A percentile compares a stretch with the other conserved stretches of the same genome.
These are phyloP conservation scores for Tetheella fluctuosa DNA, from an alignment of 2,888 invertebrate species.

Conservation along the genomic window DNA sequence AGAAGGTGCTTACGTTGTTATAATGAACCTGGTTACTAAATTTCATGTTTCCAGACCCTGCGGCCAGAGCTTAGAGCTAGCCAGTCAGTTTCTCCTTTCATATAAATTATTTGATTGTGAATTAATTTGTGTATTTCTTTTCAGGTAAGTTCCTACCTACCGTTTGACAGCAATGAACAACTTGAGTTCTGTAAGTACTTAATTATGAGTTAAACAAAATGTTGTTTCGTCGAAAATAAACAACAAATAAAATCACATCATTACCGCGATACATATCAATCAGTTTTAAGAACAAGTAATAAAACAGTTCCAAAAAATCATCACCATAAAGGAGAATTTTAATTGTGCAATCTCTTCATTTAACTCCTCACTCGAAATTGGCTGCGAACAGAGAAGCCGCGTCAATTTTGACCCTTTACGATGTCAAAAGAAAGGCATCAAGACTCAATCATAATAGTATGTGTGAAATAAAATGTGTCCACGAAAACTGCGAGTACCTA, in stretches of 20 bases:
- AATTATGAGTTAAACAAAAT: background rate
- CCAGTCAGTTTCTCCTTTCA: too few species aligned
- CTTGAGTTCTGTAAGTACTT: background rate
- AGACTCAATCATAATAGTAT: conserved; percentile 35
- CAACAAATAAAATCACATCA: background rate
- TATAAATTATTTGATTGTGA: background rate
- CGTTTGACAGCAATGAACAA: background rate
- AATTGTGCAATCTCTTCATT: conserved; percentile 29
- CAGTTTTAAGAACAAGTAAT: background rate
- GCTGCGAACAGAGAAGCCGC: conserved; percentile 34
- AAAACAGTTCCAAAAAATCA: background rate
- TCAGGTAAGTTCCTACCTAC: conserved; percentile 27
- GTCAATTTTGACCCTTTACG: conserved; percentile 35
- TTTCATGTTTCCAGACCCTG: too few species aligned
- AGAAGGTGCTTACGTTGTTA: too few species aligned
- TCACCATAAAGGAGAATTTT: conserved; percentile 27
- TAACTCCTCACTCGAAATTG: conserved; percentile 23
- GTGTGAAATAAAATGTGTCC: conserved; percentile 31
- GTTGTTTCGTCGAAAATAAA: background rate
- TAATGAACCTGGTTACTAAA: too few species aligned
- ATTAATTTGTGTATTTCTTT: conserved; percentile 4
- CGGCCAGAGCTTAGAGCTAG: too few species aligned
- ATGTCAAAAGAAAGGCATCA: conserved; percentile 31
- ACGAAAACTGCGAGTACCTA: conserved; percentile 27
- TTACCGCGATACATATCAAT: background rate